Conservation (phyloP, 1,140 invertebrate genomes). For the Brachionus plicatilis region DNA sequence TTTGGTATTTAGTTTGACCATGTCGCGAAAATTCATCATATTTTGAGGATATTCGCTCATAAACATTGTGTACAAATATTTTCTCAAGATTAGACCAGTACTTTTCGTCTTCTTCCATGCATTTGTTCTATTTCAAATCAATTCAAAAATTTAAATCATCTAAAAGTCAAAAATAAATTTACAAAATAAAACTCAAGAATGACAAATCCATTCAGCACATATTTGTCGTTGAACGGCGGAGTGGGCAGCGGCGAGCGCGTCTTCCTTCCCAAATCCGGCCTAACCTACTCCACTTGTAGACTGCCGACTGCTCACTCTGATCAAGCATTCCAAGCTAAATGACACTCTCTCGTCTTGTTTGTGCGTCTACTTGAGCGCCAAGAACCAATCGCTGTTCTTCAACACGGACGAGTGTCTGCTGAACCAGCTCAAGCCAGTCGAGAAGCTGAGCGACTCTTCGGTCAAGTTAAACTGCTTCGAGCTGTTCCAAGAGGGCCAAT, state of each 20-base stretch:
- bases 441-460: slow-evolving; percentile 46
- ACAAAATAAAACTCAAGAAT: neutral
- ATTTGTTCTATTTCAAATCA: neutral
- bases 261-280: slow-evolving; percentile 86
- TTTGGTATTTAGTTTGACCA: neutral
- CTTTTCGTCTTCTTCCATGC: slow-evolving; percentile 23
- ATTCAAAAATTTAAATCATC: neutral
- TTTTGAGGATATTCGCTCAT: slow-evolving; percentile 70
- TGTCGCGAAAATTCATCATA: slow-evolving; percentile 44
- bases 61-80: slow-evolving; percentile 87
- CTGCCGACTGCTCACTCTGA: slow-evolving; percentile 65
- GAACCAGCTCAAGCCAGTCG: slow-evolving; percentile 59
- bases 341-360: slow-evolving; percentile 73
- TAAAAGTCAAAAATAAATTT: neutral
- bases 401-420: slow-evolving; percentile 85
- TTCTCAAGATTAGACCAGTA: slow-evolving; percentile 64
- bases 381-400: slow-evolving; percentile 85
- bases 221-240: slow-evolving; percentile 68
- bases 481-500: slow-evolving; percentile 82
- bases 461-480: slow-evolving; percentile 86
- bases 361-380: slow-evolving; percentile 75
- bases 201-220: neutral
- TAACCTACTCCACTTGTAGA: slow-evolving; percentile 90
- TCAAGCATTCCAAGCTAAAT: slow-evolving; percentile 66
- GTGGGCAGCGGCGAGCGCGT: slow-evolving; percentile 83